A percentile compares a stretch with the other conserved stretches of the same genome.
Conservation (phyloP, 2,888 invertebrate genomes). For the Noctua janthina region DNA sequence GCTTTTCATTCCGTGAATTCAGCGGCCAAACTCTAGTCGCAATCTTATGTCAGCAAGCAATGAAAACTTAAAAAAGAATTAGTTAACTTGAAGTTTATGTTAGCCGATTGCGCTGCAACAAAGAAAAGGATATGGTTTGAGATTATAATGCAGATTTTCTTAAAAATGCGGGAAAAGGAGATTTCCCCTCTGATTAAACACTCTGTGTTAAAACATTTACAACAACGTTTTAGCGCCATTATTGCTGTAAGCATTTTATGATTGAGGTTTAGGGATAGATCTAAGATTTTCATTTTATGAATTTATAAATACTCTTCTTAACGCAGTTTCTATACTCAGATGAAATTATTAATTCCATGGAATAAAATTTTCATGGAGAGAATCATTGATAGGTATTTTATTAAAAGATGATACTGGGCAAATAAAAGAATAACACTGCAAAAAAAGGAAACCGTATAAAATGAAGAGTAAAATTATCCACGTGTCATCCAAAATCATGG, state of each 20-base stretch:
- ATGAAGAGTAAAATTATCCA: not conserved
- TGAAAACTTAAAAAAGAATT: not conserved
- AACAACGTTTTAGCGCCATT: too few species aligned
- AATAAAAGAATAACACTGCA: not conserved
- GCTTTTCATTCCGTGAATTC: not conserved
- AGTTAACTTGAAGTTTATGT: not conserved
- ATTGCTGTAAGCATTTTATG: not conserved
- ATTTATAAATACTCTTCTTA: not conserved
- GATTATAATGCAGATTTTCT: not conserved
- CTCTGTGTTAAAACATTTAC: not conserved
- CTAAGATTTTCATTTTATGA: not conserved
- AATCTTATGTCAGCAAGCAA: not conserved
- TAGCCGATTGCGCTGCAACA: not conserved
- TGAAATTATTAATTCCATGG: not conserved
- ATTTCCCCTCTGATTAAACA: not conserved
- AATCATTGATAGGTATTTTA: not conserved
- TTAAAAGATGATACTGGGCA: not conserved
- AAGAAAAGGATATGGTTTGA: not conserved
- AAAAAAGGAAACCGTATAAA: not conserved
- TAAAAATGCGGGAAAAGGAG: too few species aligned
- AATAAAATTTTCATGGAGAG: too few species aligned
- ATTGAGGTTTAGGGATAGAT: not conserved
- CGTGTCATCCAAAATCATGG: slow-evolving; percentile 14
- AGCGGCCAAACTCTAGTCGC: not conserved
- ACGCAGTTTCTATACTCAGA: not conserved